Evolutionary conservation across 2,797 vertebrate genomes (phyloP), one percentile per base, ranked within the genome.

Genomic region (Spinus pinus): DNA sequence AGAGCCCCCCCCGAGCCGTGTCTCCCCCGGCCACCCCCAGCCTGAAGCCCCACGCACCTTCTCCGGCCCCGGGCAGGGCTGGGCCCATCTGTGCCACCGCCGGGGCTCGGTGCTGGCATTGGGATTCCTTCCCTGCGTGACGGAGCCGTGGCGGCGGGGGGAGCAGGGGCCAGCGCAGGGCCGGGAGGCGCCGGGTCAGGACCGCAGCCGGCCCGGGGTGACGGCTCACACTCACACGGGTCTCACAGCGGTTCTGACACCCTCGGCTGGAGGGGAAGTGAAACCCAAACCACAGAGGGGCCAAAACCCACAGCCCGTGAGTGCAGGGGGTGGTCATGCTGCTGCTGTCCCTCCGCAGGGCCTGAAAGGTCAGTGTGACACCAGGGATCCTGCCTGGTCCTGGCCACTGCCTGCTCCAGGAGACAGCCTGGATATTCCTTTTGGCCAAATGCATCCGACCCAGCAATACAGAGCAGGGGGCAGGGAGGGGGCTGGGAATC

Each of bases 271-370:
- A 79, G 41, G 41, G 74, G 85, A 96, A 95, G 88, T 50, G 86
- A 91, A 85, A 93, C 62, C n/a, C 15, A n/a, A 82, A 65, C 88
- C 74, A 5, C 74, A 17, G 25, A 60, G 50, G 18, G 90, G 81
- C 71, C 3, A 0, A 75, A 87, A 89, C 6, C 84, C 90, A 53
- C 84, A 91, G 61, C 18, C 42, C 1, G 0, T 1, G 1, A 79
- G 51, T 0, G 0, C n/a, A 7, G 2, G 42, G 21, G 39, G 24
- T 4, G 33, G 47, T 53, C 6, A 0, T 0, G 1, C 7, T 1
- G 5, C 23, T 2, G 4, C 23, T 2, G 30, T 3, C 28, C 51
- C 73, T 15, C 27, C 0, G 1, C 61, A 6, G n/a, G 13, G 44
- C 5, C 33, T 3, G 14, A 5, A 17, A 28, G 41, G 62, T 6